Evolutionary conservation across 2,113 vertebrate species (phyloP).

Genomic region (Larimichthys polyactis): DNA sequence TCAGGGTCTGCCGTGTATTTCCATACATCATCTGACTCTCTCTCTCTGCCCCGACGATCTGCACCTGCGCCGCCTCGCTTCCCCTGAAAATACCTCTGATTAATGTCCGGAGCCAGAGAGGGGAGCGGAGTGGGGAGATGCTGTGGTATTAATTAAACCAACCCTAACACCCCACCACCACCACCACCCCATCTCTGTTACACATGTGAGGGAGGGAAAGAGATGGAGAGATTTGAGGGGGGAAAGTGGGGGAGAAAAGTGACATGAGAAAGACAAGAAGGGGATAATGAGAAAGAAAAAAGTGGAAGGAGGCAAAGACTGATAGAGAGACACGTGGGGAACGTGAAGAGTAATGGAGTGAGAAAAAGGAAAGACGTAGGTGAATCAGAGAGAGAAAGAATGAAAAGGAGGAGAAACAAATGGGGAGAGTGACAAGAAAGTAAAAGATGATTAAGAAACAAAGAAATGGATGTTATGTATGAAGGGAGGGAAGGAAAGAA

Average conservation of each 20-base stretch:
- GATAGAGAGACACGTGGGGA: not conserved
- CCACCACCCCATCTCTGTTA: slow-evolving; percentile 32
- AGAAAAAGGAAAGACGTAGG: not conserved
- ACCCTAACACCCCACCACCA: slow-evolving; percentile 36
- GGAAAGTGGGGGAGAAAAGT: not conserved
- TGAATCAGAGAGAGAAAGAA: not conserved
- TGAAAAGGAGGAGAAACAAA: not conserved
- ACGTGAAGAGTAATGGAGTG: not conserved
- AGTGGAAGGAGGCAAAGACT: not conserved
- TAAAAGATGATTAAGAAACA: not conserved
- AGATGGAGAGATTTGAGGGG: not conserved
- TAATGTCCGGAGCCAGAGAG: slow-evolving; percentile 72
- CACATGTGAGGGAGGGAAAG: slow-evolving; percentile 14
- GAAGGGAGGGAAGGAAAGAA: not conserved
- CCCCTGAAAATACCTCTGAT: slow-evolving; percentile 81
- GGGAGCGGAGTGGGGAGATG: slow-evolving; percentile 63
- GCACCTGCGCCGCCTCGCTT: slow-evolving; percentile 78
- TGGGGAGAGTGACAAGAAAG: too few relatives aligned
- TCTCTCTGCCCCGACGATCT: slow-evolving; percentile 67
- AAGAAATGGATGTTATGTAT: not conserved
- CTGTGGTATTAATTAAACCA: slow-evolving; percentile 78
- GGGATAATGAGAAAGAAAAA: not conserved
- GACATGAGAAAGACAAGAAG: not conserved
- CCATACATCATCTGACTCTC: slow-evolving; percentile 80
- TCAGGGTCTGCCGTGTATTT: slow-evolving; percentile 79